Percentiles rank a stretch among this genome's conserved stretches.
Conservation (phyloP, 2,113 vertebrate species). For the Aptenodytes forsteri region DNA sequence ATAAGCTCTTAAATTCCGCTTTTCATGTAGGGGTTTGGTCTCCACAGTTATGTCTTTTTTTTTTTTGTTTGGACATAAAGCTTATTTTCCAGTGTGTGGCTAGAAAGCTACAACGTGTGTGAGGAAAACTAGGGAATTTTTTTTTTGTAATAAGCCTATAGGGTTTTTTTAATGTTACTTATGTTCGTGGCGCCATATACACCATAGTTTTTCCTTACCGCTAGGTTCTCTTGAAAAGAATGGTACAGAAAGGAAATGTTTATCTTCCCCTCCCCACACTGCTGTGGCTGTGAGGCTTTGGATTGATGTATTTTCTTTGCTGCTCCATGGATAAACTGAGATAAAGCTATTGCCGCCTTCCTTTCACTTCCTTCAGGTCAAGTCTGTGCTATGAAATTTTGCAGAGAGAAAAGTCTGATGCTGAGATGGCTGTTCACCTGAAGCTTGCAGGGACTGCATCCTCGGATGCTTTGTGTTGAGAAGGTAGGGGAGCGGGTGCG, state of each 20-base stretch:
- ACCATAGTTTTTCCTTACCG: not conserved
- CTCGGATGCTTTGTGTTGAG: not conserved
- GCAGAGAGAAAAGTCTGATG: not conserved
- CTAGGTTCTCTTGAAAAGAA: not conserved
- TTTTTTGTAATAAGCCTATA: not conserved
- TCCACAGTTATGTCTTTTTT: not conserved
- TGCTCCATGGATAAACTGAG: not conserved
- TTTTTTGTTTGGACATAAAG: not conserved
- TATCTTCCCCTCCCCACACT: not conserved
- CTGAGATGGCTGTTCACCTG: not conserved
- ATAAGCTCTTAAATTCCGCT: not conserved
- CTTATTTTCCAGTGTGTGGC: not conserved
- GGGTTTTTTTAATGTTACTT: not conserved
- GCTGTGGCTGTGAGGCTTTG: not conserved
- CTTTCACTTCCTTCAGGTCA: not conserved
- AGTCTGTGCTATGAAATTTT: not conserved
- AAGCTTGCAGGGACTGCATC: not conserved
- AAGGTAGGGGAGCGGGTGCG: rapidly evolving
- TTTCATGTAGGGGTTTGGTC: not conserved
- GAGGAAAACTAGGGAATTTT: not conserved
- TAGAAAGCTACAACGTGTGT: not conserved
- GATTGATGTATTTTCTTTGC: not conserved
- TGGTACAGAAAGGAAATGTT: not conserved
- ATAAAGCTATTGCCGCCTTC: not conserved
- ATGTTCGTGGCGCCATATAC: not conserved